These are phyloP conservation scores for Oligia latruncula DNA, from an alignment of 2,888 invertebrate species.

Conservation along the genomic window DNA sequence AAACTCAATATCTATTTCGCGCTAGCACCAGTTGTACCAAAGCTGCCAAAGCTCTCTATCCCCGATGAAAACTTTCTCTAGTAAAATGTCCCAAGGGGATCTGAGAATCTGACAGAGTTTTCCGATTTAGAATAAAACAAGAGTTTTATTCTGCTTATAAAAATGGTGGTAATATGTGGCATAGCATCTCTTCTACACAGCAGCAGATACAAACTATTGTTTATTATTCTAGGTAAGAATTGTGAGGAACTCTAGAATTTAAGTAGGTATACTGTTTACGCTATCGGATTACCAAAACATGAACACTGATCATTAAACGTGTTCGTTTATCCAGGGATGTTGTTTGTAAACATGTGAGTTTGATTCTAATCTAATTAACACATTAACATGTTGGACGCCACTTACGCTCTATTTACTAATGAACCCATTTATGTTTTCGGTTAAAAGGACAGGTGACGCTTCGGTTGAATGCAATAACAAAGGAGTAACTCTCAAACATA, in stretches of 20 bases:
- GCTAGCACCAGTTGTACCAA: conserved; percentile 35
- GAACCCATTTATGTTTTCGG: conserved; percentile 17
- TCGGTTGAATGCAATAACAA: neutral
- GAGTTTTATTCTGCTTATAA: conserved; percentile 14
- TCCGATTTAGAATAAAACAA: conserved; percentile 27
- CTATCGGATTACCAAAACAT: conserved; percentile 62
- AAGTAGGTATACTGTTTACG: conserved; percentile 64
- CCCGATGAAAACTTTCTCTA: conserved; percentile 70
- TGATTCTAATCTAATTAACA: conserved; percentile 59
- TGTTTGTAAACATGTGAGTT: conserved; percentile 61
- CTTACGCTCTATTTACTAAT: conserved; percentile 41
- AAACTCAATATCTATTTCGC: conserved; percentile 31
- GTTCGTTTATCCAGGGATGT: conserved; percentile 53
- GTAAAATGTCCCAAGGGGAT: conserved; percentile 63
- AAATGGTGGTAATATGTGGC: neutral
- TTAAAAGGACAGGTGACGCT: conserved; percentile 15
- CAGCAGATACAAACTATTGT: conserved; percentile 21
- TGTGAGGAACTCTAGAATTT: conserved; percentile 44
- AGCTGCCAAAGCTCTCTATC: conserved; percentile 52
- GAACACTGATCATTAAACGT: conserved; percentile 48
- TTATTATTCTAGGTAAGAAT: conserved; percentile 39
- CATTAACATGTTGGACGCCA: conserved; percentile 47
- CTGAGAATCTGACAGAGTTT: conserved; percentile 44
- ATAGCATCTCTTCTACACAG: neutral
- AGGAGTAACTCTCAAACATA: conserved; percentile 2